A percentile compares a stretch with the other conserved stretches of the same genome.
Evolutionary conservation across 2,797 vertebrate genomes (phyloP).

Genomic region (Avahi laniger): DNA sequence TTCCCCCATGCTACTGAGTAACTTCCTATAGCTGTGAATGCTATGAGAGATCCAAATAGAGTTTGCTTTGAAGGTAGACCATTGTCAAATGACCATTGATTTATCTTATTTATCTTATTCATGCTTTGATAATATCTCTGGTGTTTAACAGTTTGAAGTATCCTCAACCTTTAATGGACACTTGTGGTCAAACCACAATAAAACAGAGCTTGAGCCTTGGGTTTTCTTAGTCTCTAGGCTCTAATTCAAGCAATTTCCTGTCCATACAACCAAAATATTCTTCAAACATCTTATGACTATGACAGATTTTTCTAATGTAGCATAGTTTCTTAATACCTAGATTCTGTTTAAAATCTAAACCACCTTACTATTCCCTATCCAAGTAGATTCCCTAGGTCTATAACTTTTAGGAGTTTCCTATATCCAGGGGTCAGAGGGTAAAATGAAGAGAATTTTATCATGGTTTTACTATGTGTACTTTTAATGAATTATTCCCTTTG

Average conservation of each 20-base stretch:
- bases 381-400: neutral
- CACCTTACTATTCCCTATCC: neutral
- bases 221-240: constrained; percentile 51
- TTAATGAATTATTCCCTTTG: neutral
- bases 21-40: neutral
- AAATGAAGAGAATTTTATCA: neutral
- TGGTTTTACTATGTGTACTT: neutral
- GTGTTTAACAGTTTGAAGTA: constrained; percentile 55
- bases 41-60: neutral
- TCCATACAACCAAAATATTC: neutral
- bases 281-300: constrained; percentile 23
- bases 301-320: neutral
- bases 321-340: neutral
- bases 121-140: constrained; percentile 31
- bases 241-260: constrained; percentile 57
- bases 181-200: constrained; percentile 61
- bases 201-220: neutral
- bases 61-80: neutral
- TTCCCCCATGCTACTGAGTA: neutral
- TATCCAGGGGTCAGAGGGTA: neutral
- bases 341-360: neutral
- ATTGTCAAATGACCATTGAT: constrained; percentile 53
- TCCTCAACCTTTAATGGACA: constrained; percentile 54
- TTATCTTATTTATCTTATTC: constrained; percentile 60
- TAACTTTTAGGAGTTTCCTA: neutral